Base-by-base conservation (phyloP, 2,113 vertebrate species). In the Hypanus sabinus region DNA sequence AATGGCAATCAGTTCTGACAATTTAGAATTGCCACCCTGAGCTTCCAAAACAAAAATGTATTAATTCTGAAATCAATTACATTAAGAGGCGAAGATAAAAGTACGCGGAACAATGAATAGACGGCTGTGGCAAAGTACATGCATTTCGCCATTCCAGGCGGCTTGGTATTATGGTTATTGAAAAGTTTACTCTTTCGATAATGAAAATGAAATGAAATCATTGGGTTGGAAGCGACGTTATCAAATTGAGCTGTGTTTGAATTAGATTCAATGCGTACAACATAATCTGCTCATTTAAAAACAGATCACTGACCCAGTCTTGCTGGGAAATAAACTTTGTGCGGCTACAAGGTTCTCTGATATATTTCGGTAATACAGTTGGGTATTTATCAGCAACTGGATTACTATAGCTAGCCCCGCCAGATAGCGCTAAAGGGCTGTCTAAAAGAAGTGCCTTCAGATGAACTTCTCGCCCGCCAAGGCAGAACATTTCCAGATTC, bases 351-450 rank as follows among this genome's bases (percentile, higher is more conserved):
- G 70, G 91, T 70, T 91, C 20, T 36, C 60, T 20, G 62, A 71
- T 75, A 38, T 75, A 30, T 73, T 30, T 73, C 36, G 22, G 91
- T 11, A 90, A 68, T 90, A 90, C 62, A 73, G 11, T 75, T 5
- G 22, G 22, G 71, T 27, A 71, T 38, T 55, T 73, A 70, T 91
- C 24, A 71, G 91, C 70, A 55, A 75, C 27, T 46, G 70, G 36
- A 93, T 65, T 65, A 36, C 75, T 94, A 36, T 18, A 33, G 30
- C 16, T 55, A 80, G 73, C n/a, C 75, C 97, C 98, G 98, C 98
- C 96, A 98, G 98, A 97, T 98, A 98, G 98, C 98, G 98, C 97
- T 98, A 97, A 96, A 98, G 97, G 96, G 98, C 98, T 96, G 96
- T 96, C 95, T 95, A 98, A 73, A 22, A 91, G 62, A 91, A 27